Evolutionary conservation across 2,113 vertebrate species (phyloP).

Genomic region (Dicrurus megarhynchus): DNA sequence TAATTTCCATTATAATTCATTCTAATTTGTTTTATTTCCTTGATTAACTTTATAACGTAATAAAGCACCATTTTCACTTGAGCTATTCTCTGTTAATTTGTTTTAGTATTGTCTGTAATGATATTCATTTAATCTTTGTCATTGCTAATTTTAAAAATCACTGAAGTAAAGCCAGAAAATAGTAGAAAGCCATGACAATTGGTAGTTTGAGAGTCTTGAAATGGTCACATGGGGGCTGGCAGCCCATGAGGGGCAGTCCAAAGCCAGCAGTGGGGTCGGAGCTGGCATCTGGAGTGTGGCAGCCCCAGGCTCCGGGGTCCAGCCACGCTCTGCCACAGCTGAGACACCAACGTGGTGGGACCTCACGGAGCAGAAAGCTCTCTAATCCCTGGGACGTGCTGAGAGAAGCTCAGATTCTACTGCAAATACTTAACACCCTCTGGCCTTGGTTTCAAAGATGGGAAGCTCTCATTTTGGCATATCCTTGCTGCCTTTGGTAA

Average conservation of each 20-base stretch:
- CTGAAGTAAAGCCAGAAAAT: conserved; percentile 46
- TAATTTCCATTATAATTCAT: conserved; percentile 66
- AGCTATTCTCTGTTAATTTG: conserved; percentile 62
- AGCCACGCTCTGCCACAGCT: background rate
- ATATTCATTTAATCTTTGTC: conserved; percentile 64
- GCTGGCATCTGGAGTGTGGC: background rate
- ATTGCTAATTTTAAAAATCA: conserved; percentile 52
- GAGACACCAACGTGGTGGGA: background rate
- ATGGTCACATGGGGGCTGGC: background rate
- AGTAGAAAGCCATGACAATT: background rate
- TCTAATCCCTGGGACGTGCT: fast-evolving
- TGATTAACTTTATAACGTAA: conserved; percentile 67
- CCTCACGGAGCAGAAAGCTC: background rate
- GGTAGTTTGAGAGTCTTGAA: background rate
- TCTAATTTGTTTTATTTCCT: conserved; percentile 67
- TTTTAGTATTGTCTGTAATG: conserved; percentile 62
- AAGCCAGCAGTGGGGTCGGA: background rate
- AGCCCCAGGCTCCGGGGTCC: background rate
- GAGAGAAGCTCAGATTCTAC: background rate
- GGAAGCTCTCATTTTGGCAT: background rate
- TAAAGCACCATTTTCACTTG: conserved; percentile 49
- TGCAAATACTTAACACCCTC: background rate
- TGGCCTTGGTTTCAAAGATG: background rate
- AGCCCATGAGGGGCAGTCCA: background rate
- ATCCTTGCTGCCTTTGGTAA: background rate